phyloP scores from a whole-genome alignment of 2,113 vertebrate species.

The Sialia sialis region DNA sequence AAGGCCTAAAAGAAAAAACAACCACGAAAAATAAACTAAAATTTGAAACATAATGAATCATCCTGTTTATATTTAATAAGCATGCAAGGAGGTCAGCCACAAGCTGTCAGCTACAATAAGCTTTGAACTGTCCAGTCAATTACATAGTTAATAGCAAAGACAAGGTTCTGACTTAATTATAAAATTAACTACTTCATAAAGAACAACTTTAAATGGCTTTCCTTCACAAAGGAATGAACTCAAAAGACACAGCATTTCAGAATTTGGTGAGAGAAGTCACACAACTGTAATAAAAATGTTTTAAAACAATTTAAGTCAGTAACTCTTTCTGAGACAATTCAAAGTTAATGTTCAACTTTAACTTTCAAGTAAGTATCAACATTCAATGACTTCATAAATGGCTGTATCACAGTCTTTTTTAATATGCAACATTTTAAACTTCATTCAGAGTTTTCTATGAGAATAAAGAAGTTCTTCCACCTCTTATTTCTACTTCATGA shows the following conservation, averaged over 20 bases:
- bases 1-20: neutral
- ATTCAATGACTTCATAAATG: neutral
- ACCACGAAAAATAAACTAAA: neutral
- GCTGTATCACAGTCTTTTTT: neutral
- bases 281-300: neutral
- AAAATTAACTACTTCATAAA: constrained; percentile 51
- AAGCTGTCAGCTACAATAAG: constrained; percentile 43
- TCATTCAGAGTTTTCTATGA: neutral
- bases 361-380: neutral
- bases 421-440: neutral
- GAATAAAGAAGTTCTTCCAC: neutral
- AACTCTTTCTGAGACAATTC: neutral
- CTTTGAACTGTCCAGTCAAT: constrained; percentile 34
- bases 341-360: neutral
- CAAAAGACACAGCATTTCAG: neutral
- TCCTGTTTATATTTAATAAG: neutral
- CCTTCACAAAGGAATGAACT: constrained; percentile 19
- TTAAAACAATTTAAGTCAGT: neutral
- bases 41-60: neutral
- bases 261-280: neutral
- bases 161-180: constrained; percentile 48
- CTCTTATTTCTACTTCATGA: neutral
- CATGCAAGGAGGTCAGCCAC: neutral
- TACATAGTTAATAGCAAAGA: constrained; percentile 31
- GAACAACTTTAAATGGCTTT: constrained; percentile 39